phyloP scores from a whole-genome alignment of 2,113 vertebrate genomes.

The Oxyruncus cristatus region DNA sequence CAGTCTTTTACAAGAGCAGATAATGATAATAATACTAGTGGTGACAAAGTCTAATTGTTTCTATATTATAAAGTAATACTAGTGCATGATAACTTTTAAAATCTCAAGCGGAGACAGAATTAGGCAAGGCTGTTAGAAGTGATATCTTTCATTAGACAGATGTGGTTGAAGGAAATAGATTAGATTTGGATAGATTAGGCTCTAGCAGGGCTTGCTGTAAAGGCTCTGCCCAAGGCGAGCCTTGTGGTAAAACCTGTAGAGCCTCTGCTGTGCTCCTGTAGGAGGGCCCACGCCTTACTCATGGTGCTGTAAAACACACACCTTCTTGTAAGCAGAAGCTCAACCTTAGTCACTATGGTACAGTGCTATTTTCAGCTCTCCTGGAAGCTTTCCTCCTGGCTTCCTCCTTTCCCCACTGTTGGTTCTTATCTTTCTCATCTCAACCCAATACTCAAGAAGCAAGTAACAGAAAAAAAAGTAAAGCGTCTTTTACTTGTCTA shows the following conservation, averaged over 20 bases:
- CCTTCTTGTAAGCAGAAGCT: neutral
- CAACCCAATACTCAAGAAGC: neutral
- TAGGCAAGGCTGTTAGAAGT: neutral
- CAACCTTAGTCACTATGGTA: neutral
- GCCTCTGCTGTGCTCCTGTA: neutral
- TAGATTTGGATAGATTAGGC: neutral
- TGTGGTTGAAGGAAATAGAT: neutral
- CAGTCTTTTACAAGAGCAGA: neutral
- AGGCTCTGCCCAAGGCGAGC: neutral
- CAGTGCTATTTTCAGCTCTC: neutral
- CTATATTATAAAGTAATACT: constrained; percentile 25
- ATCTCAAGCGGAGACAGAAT: neutral
- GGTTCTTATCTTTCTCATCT: neutral
- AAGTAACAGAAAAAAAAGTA: neutral
- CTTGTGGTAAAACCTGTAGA: neutral
- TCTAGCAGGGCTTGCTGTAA: neutral
- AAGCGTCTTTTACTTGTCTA: neutral
- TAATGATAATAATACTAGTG: neutral
- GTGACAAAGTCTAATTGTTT: constrained; percentile 38
- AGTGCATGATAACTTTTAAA: neutral
- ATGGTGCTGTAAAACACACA: neutral
- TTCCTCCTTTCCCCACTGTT: neutral
- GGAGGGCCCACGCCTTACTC: neutral
- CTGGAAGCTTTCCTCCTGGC: neutral
- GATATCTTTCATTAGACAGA: neutral